Conservation (phyloP, 1,140 invertebrate species). For the Caenorhabditis remanei region DNA sequence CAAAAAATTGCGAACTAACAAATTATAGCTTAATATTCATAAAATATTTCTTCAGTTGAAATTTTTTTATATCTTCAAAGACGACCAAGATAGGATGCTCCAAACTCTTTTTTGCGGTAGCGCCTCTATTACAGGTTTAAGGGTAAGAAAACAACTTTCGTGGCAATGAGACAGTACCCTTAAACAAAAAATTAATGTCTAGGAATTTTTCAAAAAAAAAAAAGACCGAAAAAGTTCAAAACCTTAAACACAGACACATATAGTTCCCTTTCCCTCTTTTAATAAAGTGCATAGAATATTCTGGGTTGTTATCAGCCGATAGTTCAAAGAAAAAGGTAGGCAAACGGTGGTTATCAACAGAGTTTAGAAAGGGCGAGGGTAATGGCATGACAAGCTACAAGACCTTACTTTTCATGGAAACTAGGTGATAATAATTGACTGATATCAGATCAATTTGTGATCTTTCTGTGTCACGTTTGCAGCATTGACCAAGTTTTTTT, state of each 20-base stretch:
- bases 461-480: slow-evolving; percentile 28
- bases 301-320: background rate
- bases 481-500: slow-evolving; percentile 26
- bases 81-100: too few species aligned
- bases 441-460: slow-evolving; percentile 52
- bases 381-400: slow-evolving; percentile 42
- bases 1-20: too few species aligned
- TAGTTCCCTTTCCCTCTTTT: background rate
- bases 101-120: too few species aligned
- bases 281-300: background rate
- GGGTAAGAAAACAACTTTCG: too few species aligned
- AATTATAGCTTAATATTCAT: too few species aligned
- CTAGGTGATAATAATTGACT: background rate
- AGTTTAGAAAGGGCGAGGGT: background rate
- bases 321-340: background rate
- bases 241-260: background rate
- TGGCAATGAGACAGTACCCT: too few species aligned
- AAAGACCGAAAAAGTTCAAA: background rate
- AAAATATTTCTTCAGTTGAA: too few species aligned
- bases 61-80: too few species aligned
- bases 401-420: slow-evolving; percentile 34
- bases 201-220: too few species aligned
- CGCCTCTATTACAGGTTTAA: too few species aligned
- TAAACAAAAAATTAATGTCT: too few species aligned
- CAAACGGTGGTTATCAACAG: slow-evolving; percentile 23